Evolutionary conservation across 2,888 invertebrate genomes (phyloP).

Genomic region (Notodonta ziczac): DNA sequence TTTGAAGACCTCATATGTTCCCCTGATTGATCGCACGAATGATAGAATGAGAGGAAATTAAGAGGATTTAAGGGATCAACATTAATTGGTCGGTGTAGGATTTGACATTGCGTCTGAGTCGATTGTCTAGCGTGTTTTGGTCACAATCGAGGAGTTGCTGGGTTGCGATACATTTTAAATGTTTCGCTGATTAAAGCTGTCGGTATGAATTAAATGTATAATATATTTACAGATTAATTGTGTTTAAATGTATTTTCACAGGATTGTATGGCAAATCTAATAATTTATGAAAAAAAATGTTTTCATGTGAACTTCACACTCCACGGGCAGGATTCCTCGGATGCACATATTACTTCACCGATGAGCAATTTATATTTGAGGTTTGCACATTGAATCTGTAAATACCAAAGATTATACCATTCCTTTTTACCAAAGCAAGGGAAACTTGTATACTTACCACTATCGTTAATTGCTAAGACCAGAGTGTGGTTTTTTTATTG

Average conservation of each 20-base stretch:
- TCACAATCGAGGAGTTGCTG: slow-evolving; percentile 26
- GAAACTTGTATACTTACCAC: too few relatives aligned
- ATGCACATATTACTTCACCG: too few relatives aligned
- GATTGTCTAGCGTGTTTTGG: slow-evolving; percentile 33
- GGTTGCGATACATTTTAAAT: slow-evolving; percentile 28
- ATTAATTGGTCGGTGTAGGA: slow-evolving; percentile 27
- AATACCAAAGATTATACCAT: too few relatives aligned
- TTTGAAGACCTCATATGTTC: slow-evolving; percentile 28
- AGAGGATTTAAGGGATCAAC: slow-evolving; percentile 29
- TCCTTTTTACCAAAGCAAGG: too few relatives aligned
- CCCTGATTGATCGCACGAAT: slow-evolving; percentile 26
- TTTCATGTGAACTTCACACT: too few relatives aligned
- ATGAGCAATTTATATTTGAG: too few relatives aligned
- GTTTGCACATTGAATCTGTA: too few relatives aligned
- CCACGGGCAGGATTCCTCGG: too few relatives aligned
- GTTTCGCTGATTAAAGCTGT: slow-evolving; percentile 30
- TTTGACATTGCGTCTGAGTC: slow-evolving; percentile 36
- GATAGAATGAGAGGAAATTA: slow-evolving; percentile 20
- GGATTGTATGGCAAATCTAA: too few relatives aligned
- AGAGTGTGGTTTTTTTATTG: slow-evolving; percentile 23
- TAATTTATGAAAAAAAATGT: too few relatives aligned
- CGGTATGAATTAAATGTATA: slow-evolving; percentile 12
- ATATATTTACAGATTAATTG: too few relatives aligned
- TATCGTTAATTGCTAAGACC: slow-evolving; percentile 22
- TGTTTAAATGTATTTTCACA: too few relatives aligned